phyloP scores from a whole-genome alignment of 2,113 vertebrate genomes.

The Brevimyrus niger region DNA sequence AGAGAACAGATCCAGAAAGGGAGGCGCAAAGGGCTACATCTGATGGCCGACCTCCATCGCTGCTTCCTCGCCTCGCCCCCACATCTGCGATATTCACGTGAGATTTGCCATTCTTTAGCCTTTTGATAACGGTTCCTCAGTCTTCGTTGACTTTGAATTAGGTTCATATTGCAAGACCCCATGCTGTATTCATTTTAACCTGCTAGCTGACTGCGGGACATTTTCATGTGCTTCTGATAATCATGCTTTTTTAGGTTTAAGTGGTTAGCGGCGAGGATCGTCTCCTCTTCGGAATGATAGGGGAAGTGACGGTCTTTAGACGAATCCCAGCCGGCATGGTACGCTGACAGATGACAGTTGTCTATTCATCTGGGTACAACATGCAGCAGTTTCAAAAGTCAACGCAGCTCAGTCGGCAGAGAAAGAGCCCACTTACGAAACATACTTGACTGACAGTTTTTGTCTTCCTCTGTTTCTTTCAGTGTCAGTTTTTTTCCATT shows the following conservation, averaged over 20 bases:
- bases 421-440: not conserved
- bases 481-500: not conserved
- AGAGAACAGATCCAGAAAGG: not conserved
- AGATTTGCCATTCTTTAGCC: not conserved
- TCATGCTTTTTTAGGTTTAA: not conserved
- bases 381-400: not conserved
- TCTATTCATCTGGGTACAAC: not conserved
- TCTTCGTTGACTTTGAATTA: not conserved
- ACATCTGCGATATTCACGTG: not conserved
- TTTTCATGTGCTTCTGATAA: not conserved
- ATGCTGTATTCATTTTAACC: not conserved
- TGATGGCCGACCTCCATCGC: not conserved
- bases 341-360: not conserved
- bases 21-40: not conserved
- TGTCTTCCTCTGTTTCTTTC: not conserved
- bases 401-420: not conserved
- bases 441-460: not conserved
- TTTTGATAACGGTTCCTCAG: not conserved
- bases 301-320: not conserved
- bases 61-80: not conserved
- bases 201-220: not conserved
- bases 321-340: not conserved
- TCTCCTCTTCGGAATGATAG: not conserved
- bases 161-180: not conserved
- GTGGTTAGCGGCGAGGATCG: not conserved